Percentiles rank a stretch among this genome's conserved stretches.
Conservation (phyloP, 1,140 invertebrate species). For the Drosophila baimaii region DNA sequence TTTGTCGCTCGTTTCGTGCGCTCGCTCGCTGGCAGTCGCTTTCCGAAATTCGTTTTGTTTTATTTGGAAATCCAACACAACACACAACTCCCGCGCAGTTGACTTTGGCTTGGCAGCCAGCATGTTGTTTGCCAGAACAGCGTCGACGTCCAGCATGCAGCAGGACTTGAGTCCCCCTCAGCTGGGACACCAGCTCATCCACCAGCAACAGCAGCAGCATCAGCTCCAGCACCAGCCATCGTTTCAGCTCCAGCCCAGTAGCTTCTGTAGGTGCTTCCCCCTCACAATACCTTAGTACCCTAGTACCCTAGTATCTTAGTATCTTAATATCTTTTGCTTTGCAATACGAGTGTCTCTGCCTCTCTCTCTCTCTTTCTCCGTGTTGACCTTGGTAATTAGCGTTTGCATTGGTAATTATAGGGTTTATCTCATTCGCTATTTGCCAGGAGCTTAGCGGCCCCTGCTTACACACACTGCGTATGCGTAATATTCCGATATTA, state of each 20-base stretch:
- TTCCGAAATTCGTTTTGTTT: slow-evolving; percentile 8
- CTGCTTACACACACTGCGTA: slow-evolving; percentile 50
- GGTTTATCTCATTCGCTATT: slow-evolving; percentile 59
- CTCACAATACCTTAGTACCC: slow-evolving; percentile 34
- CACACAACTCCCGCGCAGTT: slow-evolving; percentile 26
- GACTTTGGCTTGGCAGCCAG: slow-evolving; percentile 48
- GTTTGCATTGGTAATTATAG: slow-evolving; percentile 43
- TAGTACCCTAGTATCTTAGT: slow-evolving; percentile 20
- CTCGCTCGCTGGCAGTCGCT: slow-evolving; percentile 60
- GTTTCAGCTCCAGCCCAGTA: slow-evolving; percentile 44
- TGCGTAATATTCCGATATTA: slow-evolving; percentile 56
- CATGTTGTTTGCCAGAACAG: slow-evolving; percentile 75
- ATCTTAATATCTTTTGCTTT: slow-evolving; percentile 16
- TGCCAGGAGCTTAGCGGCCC: slow-evolving; percentile 25
- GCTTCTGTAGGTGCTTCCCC: slow-evolving; percentile 62
- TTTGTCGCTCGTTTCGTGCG: slow-evolving; percentile 73
- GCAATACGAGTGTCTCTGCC: slow-evolving; percentile 1
- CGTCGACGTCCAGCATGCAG: slow-evolving; percentile 46
- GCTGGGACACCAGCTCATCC: slow-evolving; percentile 24
- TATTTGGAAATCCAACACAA: neutral
- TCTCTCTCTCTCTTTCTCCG: neutral
- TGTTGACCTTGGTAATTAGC: slow-evolving; percentile 67
- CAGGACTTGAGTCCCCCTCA: slow-evolving; percentile 26
- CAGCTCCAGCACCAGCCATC: slow-evolving; percentile 38
- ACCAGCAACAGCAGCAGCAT: slow-evolving; percentile 38